Conservation (phyloP, 2,888 invertebrate species). For the Cantharis rufa region DNA sequence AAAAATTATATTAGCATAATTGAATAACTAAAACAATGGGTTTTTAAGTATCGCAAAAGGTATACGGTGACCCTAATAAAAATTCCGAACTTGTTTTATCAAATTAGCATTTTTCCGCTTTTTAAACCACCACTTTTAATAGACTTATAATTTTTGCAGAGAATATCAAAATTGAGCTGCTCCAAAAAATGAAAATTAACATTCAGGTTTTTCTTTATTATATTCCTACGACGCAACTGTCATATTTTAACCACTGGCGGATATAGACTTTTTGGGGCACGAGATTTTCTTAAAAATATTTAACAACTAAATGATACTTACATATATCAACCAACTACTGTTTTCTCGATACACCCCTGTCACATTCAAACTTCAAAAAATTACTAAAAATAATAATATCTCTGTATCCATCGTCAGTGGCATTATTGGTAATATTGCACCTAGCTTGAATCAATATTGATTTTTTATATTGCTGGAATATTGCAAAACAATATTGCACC, state of each 20-base stretch:
- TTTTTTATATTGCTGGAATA: no score
- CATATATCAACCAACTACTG: no score
- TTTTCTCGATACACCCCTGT: no score
- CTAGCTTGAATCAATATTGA: no score
- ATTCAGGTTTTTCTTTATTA: not conserved
- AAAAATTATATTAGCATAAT: not conserved
- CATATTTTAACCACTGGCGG: not conserved
- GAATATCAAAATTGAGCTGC: not conserved
- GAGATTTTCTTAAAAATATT: no score
- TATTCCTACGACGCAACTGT: not conserved
- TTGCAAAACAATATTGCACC: no score
- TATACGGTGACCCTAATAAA: not conserved
- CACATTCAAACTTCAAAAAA: no score
- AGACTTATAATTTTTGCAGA: not conserved
- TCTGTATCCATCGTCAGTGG: no score
- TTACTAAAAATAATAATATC: no score
- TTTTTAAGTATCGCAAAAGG: not conserved
- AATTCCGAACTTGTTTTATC: not conserved
- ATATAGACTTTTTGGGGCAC: no score
- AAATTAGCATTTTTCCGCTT: not conserved
- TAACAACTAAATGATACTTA: no score
- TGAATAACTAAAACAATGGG: not conserved
- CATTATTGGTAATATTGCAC: no score
- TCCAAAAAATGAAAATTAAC: not conserved
- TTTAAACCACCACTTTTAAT: not conserved